Evolutionary conservation across 1,140 invertebrate species (phyloP).

Genomic region (Tenebrio molitor): DNA sequence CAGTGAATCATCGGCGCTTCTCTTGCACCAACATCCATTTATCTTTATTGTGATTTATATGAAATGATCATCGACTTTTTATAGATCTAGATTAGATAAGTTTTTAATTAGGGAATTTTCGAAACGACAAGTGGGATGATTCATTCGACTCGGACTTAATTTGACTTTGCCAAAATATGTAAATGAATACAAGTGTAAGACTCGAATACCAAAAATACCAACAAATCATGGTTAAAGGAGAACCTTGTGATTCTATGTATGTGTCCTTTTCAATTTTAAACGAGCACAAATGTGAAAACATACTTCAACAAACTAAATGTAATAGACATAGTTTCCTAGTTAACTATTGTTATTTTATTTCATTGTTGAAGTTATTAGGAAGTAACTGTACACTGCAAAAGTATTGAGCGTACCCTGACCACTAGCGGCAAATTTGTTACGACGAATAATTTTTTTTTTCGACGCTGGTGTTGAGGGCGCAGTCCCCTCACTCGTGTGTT

Average conservation of each 20-base stretch:
- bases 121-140: background rate
- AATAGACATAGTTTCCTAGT: constrained; percentile 13
- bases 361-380: constrained; percentile 18
- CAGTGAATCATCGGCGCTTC: background rate
- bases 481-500: constrained; percentile 65
- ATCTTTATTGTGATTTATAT: constrained; percentile 5
- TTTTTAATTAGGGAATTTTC: constrained; percentile 7
- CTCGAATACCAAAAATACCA: background rate
- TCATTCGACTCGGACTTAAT: background rate
- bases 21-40: background rate
- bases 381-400: constrained; percentile 30
- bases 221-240: constrained; percentile 35
- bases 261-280: constrained; percentile 43
- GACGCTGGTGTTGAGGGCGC: constrained; percentile 55
- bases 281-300: constrained; percentile 32
- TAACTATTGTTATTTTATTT: constrained; percentile 7
- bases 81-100: background rate
- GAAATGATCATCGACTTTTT: constrained; percentile 32
- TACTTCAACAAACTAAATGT: constrained; percentile 33
- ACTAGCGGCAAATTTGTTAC: constrained; percentile 32
- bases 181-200: background rate
- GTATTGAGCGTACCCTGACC: constrained; percentile 32
- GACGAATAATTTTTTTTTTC: constrained; percentile 19
- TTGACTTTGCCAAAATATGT: background rate
- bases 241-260: constrained; percentile 44